Conservation (phyloP, 92 coral and sea anemone genomes). For the Micromussa lordhowensis region DNA sequence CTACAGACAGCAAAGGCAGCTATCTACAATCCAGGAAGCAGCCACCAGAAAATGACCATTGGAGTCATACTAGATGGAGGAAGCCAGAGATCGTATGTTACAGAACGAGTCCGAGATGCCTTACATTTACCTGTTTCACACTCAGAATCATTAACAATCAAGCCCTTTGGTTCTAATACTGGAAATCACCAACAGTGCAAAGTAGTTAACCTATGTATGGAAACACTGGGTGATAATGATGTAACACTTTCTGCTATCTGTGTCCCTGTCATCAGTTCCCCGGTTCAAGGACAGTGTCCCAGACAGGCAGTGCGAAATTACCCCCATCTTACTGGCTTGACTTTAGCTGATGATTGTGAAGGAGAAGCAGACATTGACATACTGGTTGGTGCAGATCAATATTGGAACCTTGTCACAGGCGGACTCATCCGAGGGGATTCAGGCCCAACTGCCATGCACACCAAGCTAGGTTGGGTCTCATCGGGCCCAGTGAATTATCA, state of each 20-base stretch:
- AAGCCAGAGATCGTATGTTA: conserved; percentile 35
- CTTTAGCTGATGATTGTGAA: conserved; percentile 28
- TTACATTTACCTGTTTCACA: neutral
- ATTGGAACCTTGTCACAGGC: too few species aligned
- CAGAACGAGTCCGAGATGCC: neutral
- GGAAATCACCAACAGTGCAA: conserved; percentile 21
- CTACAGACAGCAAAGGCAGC: neutral
- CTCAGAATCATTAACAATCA: neutral
- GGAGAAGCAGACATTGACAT: conserved; percentile 29
- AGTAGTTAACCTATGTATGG: conserved; percentile 5
- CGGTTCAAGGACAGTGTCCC: conserved; percentile 28
- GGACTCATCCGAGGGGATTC: too few species aligned
- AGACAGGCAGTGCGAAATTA: conserved; percentile 25
- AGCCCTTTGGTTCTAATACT: conserved; percentile 36
- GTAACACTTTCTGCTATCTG: too few species aligned
- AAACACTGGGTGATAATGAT: neutral
- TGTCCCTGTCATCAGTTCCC: conserved; percentile 44
- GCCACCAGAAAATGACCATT: neutral
- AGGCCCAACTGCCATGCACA: too few species aligned
- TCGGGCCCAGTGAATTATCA: neutral
- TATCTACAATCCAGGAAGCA: too few species aligned
- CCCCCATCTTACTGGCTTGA: conserved; percentile 25
- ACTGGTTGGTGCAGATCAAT: conserved; percentile 44
- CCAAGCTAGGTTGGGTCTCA: too few species aligned
- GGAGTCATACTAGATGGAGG: neutral